These are phyloP conservation scores for Serrognathus titanus DNA, from an alignment of 2,888 invertebrate species.

Conservation along the genomic window DNA sequence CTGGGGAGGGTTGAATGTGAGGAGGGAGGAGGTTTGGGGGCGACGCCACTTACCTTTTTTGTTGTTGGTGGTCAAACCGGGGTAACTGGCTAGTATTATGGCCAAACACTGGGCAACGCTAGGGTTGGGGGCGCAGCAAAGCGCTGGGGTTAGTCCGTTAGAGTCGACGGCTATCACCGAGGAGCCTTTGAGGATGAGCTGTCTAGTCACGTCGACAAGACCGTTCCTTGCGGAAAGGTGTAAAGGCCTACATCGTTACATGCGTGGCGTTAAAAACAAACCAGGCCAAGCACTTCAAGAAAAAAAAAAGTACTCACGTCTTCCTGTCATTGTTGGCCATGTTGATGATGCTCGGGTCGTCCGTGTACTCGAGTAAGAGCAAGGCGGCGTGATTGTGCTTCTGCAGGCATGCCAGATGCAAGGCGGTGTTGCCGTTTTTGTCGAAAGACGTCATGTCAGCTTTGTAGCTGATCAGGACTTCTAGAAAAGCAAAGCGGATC, in stretches of 20 bases:
- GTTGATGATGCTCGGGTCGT: constrained; percentile 48
- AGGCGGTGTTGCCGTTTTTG: constrained; percentile 56
- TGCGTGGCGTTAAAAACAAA: not conserved
- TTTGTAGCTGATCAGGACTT: constrained; percentile 53
- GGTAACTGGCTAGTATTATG: constrained; percentile 48
- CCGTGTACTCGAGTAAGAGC: constrained; percentile 54
- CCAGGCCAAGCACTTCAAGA: not conserved
- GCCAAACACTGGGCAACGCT: constrained; percentile 61
- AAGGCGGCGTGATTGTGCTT: constrained; percentile 57
- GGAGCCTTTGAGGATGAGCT: constrained; percentile 57
- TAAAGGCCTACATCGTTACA: constrained; percentile 48
- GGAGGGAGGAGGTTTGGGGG: not conserved
- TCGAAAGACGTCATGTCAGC: constrained; percentile 54
- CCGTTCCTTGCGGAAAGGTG: constrained; percentile 62
- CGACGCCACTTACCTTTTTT: constrained; percentile 9
- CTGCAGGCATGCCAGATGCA: constrained; percentile 60
- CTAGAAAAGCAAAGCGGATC: constrained; percentile 40
- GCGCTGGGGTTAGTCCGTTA: constrained; percentile 60
- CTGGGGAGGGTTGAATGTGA: not conserved
- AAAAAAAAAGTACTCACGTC: constrained; percentile 48
- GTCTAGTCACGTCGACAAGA: constrained; percentile 57
- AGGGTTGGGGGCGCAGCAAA: constrained; percentile 60
- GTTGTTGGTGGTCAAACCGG: constrained; percentile 7
- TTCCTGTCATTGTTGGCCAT: constrained; percentile 55
- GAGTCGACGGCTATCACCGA: constrained; percentile 57